Conservation (phyloP, 2,888 invertebrate species). For the Germaria angustata region DNA sequence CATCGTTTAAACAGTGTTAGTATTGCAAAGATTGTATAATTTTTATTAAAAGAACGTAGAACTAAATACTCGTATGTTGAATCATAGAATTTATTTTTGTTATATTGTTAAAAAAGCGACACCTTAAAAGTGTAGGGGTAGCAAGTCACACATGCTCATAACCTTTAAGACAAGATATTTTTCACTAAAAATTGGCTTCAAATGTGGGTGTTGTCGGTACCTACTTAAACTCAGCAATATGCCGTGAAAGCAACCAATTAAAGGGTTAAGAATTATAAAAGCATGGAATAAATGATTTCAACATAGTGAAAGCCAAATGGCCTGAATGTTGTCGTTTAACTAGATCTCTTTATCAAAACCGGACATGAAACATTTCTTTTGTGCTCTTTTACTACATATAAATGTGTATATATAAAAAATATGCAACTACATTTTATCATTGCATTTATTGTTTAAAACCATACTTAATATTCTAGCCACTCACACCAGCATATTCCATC, state of each 20-base stretch:
- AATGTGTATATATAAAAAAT: slow-evolving; percentile 9
- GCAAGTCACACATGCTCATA: too few relatives aligned
- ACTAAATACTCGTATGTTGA: too few relatives aligned
- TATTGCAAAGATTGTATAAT: too few relatives aligned
- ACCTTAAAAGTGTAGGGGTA: too few relatives aligned
- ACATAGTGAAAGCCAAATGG: slow-evolving; percentile 47
- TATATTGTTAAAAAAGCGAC: too few relatives aligned
- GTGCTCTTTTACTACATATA: not conserved
- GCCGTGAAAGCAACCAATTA: not conserved
- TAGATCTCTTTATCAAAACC: slow-evolving; percentile 53
- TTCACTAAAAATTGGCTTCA: too few relatives aligned
- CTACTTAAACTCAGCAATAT: not conserved
- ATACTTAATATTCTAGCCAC: slow-evolving; percentile 60
- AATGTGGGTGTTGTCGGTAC: too few relatives aligned
- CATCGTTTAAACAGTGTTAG: too few relatives aligned
- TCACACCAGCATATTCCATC: slow-evolving; percentile 39
- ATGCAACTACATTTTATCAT: slow-evolving; percentile 9
- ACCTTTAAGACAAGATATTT: too few relatives aligned
- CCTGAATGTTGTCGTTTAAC: not conserved
- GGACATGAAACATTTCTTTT: slow-evolving; percentile 51
- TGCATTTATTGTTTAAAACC: slow-evolving; percentile 37
- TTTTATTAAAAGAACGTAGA: too few relatives aligned
- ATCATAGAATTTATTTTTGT: too few relatives aligned
- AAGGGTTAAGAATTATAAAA: slow-evolving; percentile 49
- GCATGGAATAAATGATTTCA: not conserved